These are phyloP conservation scores for Heliopora coerulea DNA, from an alignment of 92 coral and sea anemone species.

Conservation along the genomic window DNA sequence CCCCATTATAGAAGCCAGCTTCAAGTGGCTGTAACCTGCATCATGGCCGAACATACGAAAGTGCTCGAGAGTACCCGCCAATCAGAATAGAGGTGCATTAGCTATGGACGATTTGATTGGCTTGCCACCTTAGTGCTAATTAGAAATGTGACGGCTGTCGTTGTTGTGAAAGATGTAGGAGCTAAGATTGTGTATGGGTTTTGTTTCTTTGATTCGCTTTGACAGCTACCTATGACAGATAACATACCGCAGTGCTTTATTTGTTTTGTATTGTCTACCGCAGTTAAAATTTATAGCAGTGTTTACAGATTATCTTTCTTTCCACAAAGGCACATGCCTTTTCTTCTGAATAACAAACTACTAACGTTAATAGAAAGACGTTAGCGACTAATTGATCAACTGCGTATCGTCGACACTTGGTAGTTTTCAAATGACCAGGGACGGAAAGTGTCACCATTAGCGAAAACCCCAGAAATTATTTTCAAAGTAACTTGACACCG, in stretches of 20 bases:
- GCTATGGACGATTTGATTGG: conserved; percentile 36
- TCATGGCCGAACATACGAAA: conserved; percentile 44
- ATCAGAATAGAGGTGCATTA: conserved; percentile 42
- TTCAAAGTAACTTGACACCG: conserved; percentile 48
- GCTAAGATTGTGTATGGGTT: conserved; percentile 11
- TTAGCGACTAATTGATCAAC: conserved; percentile 44
- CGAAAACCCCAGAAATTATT: conserved; percentile 45
- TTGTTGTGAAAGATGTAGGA: conserved; percentile 43
- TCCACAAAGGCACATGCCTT: conserved; percentile 20
- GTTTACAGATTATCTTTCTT: conserved; percentile 37
- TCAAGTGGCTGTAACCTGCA: conserved; percentile 45
- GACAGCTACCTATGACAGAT: conserved; percentile 49
- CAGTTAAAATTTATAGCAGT: conserved; percentile 39
- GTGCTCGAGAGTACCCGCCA: conserved; percentile 46
- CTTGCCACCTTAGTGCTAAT: conserved; percentile 41
- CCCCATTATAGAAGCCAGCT: conserved; percentile 47
- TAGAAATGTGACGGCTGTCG: conserved; percentile 46
- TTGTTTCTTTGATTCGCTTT: conserved; percentile 33
- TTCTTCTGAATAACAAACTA: conserved; percentile 32
- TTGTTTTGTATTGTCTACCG: conserved; percentile 47
- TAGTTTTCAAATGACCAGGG: conserved; percentile 32
- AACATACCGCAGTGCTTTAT: conserved; percentile 46
- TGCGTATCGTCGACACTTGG: conserved; percentile 9
- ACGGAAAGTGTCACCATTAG: conserved; percentile 41
- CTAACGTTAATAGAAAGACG: conserved; percentile 35